phyloP scores from a whole-genome alignment of 2,797 vertebrate genomes.

The Champsocephalus gunnari region DNA sequence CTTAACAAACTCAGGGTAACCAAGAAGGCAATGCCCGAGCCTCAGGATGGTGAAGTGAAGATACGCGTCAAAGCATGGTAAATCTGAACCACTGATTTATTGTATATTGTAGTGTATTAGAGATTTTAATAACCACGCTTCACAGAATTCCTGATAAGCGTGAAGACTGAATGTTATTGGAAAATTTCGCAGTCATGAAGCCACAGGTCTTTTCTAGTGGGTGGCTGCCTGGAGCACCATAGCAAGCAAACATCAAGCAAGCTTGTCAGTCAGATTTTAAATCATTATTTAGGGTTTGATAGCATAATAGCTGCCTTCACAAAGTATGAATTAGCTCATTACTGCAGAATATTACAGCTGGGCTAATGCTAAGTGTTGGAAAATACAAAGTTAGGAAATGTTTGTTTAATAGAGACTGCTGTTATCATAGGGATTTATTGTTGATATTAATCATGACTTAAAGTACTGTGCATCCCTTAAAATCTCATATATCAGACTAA shows the following conservation, averaged over 20 bases:
- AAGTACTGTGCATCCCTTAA: slow-evolving; percentile 17
- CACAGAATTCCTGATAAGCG: background rate
- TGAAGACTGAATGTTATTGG: background rate
- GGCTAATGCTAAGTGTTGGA: slow-evolving; percentile 4
- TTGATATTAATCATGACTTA: slow-evolving; percentile 36
- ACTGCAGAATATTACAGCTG: background rate
- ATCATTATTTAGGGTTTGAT: background rate
- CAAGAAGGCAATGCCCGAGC: slow-evolving; percentile 95
- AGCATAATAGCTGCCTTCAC: background rate
- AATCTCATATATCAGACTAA: slow-evolving; percentile 12
- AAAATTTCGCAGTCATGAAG: slow-evolving; percentile 51
- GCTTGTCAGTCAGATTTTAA: slow-evolving; percentile 18
- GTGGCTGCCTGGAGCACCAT: slow-evolving; percentile 16
- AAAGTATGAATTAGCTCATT: background rate
- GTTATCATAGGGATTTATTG: slow-evolving; percentile 48
- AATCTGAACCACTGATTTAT: slow-evolving; percentile 24
- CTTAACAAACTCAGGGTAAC: slow-evolving; percentile 96
- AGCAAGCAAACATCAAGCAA: slow-evolving; percentile 3
- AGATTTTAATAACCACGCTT: background rate
- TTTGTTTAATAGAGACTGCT: slow-evolving; percentile 23
- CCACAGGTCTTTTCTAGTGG: slow-evolving; percentile 67
- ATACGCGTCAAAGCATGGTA: slow-evolving; percentile 97
- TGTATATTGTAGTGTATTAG: background rate
- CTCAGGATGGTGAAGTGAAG: slow-evolving; percentile 93
- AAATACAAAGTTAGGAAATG: slow-evolving; percentile 26